Evolutionary conservation across 1,140 invertebrate genomes (phyloP).

Genomic region (Drosophila truncata): DNA sequence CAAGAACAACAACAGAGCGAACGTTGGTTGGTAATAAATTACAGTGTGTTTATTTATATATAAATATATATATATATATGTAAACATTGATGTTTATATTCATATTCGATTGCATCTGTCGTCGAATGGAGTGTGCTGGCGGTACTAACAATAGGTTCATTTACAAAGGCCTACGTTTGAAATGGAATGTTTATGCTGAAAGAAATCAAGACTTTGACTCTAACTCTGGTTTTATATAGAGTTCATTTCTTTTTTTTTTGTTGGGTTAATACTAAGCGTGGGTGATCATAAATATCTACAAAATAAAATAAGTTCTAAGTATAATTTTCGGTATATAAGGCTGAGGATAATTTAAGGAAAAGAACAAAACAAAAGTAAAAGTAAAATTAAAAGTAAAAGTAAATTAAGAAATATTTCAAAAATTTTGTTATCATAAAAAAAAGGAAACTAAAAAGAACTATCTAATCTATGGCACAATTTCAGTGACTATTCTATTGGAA

Average conservation of each 20-base stretch:
- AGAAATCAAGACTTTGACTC: background rate
- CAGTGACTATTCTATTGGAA: constrained; percentile 12
- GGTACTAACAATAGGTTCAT: constrained; percentile 37
- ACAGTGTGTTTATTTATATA: constrained; percentile 16
- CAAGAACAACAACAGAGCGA: background rate
- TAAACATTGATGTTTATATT: constrained; percentile 35
- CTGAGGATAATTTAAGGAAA: too few relatives aligned
- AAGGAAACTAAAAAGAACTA: background rate
- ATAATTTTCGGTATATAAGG: background rate
- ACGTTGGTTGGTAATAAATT: constrained; percentile 18
- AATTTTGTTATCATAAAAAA: background rate
- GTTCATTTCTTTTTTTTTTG: too few relatives aligned
- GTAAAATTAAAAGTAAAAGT: background rate
- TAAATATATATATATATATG: background rate
- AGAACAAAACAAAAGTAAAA: background rate
- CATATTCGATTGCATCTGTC: constrained; percentile 46
- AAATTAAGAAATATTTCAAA: background rate
- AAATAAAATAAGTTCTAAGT: constrained; percentile 38
- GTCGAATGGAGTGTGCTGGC: constrained; percentile 44
- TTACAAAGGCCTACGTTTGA: constrained; percentile 28
- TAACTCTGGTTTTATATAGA: background rate
- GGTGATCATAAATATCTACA: constrained; percentile 63
- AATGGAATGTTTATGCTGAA: constrained; percentile 42
- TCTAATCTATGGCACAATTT: constrained; percentile 27
- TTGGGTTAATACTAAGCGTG: constrained; percentile 65